A percentile compares a stretch with the other conserved stretches of the same genome.
Evolutionary conservation across 2,888 invertebrate species (phyloP).

Genomic region (Electrophaes corylata): DNA sequence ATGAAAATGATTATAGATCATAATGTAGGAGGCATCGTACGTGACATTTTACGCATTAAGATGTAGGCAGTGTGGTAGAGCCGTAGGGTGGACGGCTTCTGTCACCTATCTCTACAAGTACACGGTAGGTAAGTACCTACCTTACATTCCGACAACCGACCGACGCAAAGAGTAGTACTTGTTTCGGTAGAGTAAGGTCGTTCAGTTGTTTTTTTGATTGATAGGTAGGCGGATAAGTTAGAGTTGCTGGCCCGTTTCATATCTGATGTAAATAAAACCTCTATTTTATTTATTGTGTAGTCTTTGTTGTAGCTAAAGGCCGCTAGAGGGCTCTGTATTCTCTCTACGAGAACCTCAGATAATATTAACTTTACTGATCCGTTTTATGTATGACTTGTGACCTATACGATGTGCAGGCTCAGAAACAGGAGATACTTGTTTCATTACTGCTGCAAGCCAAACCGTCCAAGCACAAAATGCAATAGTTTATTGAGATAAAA

Average conservation of each 20-base stretch:
- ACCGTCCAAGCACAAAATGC: too few species aligned
- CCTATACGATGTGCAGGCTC: too few species aligned
- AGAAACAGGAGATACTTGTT: too few species aligned
- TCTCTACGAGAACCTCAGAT: too few species aligned
- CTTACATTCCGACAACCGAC: conserved; percentile 36
- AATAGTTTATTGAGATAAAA: too few species aligned
- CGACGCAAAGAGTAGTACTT: conserved; percentile 22
- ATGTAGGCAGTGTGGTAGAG: conserved; percentile 28
- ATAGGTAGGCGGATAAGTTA: conserved; percentile 2
- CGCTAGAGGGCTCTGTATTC: not conserved
- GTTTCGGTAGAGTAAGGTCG: conserved; percentile 28
- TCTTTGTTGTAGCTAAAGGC: not conserved
- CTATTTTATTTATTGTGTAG: not conserved
- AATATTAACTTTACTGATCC: too few species aligned
- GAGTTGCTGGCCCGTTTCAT: not conserved
- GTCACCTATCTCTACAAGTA: conserved; percentile 8
- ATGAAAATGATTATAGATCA: conserved; percentile 27
- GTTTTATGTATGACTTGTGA: too few species aligned
- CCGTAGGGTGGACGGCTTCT: conserved; percentile 30
- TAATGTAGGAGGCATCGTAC: conserved; percentile 25
- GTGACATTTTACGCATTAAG: conserved; percentile 32
- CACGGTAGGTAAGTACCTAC: too few species aligned
- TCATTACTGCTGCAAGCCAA: too few species aligned
- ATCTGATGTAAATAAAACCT: not conserved
- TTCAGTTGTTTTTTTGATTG: conserved; percentile 12